These are phyloP conservation scores for Acinonyx jubatus DNA, from an alignment of 2,113 vertebrate genomes.

Conservation along the genomic window DNA sequence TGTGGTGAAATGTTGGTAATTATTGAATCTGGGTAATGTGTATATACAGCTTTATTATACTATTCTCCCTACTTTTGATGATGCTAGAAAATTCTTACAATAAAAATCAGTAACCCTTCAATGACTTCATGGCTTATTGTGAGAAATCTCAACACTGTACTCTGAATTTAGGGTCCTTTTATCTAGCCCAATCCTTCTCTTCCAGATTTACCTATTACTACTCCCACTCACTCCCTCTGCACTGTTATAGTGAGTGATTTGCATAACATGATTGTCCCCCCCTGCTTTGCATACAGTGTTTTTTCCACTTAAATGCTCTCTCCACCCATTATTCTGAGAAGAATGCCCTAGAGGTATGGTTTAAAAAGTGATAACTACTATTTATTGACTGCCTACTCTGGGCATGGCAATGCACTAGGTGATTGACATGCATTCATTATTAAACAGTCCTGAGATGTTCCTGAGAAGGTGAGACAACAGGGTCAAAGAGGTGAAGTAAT, in stretches of 20 bases:
- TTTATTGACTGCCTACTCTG: background rate
- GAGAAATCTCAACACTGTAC: background rate
- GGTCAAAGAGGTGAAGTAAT: background rate
- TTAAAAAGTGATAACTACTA: background rate
- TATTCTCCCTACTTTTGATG: background rate
- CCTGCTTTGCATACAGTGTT: background rate
- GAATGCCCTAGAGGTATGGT: background rate
- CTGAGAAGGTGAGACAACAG: background rate
- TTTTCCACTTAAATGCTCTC: background rate
- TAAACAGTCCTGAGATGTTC: background rate
- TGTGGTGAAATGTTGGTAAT: background rate
- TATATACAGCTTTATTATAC: background rate
- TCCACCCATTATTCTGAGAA: background rate
- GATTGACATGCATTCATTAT: background rate
- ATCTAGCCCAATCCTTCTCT: background rate
- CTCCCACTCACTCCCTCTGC: background rate
- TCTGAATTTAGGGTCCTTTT: background rate
- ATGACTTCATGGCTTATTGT: background rate
- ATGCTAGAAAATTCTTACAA: background rate
- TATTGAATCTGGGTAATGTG: background rate
- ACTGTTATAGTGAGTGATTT: background rate
- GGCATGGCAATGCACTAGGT: background rate
- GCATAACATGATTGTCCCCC: background rate
- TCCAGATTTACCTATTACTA: background rate
- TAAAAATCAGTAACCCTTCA: background rate